Evolutionary conservation across 2,888 invertebrate species (phyloP).

Genomic region (Hanleya hanleyi): DNA sequence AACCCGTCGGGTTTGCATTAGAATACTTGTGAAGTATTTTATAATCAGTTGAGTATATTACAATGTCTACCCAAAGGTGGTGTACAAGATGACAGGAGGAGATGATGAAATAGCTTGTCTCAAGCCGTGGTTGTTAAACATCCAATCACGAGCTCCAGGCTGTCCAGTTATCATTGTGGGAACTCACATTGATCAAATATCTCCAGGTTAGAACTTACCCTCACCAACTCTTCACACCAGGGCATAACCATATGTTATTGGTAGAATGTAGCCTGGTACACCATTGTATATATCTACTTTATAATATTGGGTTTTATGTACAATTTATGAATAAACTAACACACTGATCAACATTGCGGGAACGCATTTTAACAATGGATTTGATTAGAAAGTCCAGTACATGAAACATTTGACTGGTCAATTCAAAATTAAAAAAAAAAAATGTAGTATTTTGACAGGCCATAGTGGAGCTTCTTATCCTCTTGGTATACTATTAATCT

Average conservation of each 20-base stretch:
- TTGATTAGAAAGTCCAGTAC: background rate
- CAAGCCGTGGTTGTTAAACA: conserved; percentile 68
- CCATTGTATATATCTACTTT: background rate
- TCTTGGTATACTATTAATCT: too few relatives aligned
- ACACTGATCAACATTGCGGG: background rate
- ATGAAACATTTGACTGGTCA: too few relatives aligned
- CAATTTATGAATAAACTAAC: background rate
- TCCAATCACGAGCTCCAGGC: conserved; percentile 66
- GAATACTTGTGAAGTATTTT: background rate
- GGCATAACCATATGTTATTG: too few relatives aligned
- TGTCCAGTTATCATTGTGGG: conserved; percentile 70
- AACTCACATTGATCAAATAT: conserved; percentile 62
- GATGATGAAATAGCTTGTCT: conserved; percentile 56
- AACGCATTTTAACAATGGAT: background rate
- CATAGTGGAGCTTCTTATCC: too few relatives aligned
- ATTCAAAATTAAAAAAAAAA: too few relatives aligned
- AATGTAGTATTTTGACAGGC: too few relatives aligned
- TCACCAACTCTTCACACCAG: too few relatives aligned
- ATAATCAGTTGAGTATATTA: too few relatives aligned
- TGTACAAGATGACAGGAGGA: conserved; percentile 58
- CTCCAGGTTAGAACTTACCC: conserved; percentile 36
- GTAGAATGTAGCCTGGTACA: too few relatives aligned
- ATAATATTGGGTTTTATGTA: background rate
- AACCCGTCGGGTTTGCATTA: too few relatives aligned
- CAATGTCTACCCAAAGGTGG: conserved; percentile 50